Conservation (phyloP, 2,888 invertebrate species). For the Lithophane ornitopus region DNA sequence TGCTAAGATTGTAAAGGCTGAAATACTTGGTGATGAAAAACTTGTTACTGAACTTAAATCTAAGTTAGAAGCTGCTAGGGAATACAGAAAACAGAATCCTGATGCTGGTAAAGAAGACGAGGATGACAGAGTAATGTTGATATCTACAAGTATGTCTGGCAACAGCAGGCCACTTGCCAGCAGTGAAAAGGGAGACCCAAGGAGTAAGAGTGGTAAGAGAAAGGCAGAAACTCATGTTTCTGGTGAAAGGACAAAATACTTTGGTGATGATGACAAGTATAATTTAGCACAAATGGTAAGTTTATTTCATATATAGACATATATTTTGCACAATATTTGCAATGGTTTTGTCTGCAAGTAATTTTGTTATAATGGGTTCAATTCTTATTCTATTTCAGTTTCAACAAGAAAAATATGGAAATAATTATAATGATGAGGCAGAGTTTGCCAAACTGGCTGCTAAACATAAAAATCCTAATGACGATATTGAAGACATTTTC, state of each 20-base stretch:
- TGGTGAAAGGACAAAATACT: conserved; percentile 95
- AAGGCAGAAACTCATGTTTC: conserved; percentile 93
- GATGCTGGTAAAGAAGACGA: conserved; percentile 77
- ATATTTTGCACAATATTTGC: background rate
- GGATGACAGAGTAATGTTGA: conserved; percentile 92
- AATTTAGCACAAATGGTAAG: conserved; percentile 95
- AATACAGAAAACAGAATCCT: conserved; percentile 86
- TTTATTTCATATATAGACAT: conserved; percentile 13
- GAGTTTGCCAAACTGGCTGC: conserved; percentile 94
- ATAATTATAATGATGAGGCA: conserved; percentile 94
- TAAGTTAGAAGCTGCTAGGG: conserved; percentile 93
- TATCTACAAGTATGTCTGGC: conserved; percentile 92
- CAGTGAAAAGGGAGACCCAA: conserved; percentile 82
- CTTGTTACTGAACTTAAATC: conserved; percentile 93
- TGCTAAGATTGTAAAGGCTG: conserved; percentile 97
- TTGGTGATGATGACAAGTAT: conserved; percentile 97
- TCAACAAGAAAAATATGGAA: conserved; percentile 95
- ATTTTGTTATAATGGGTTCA: background rate
- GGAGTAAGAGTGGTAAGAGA: conserved; percentile 86
- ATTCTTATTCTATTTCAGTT: conserved; percentile 89
- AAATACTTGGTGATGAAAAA: conserved; percentile 96
- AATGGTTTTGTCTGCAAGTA: background rate
- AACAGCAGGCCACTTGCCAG: conserved; percentile 92
- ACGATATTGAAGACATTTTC: conserved; percentile 96
- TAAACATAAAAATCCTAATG: conserved; percentile 92